These are phyloP conservation scores for Alaudala cheleensis DNA, from an alignment of 2,113 vertebrate species.

Conservation along the genomic window DNA sequence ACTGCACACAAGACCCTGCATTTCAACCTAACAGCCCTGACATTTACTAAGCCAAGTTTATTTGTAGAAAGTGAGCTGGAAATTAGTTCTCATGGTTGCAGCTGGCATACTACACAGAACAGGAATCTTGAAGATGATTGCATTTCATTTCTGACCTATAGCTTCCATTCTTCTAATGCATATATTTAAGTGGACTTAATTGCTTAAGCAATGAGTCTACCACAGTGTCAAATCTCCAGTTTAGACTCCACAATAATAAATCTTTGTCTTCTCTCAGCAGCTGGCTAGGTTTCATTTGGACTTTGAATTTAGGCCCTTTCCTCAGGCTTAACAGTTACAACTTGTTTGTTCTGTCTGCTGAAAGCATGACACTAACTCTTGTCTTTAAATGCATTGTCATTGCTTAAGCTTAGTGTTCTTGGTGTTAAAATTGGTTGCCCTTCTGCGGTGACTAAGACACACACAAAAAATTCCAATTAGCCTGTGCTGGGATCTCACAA, in stretches of 20 bases:
- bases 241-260: constrained; percentile 45
- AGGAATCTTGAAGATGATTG: neutral
- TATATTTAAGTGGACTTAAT: constrained; percentile 42
- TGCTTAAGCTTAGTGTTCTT: constrained; percentile 14
- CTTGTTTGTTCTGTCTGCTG: constrained; percentile 35
- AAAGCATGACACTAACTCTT: constrained; percentile 23
- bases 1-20: neutral
- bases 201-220: neutral
- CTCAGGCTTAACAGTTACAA: constrained; percentile 37
- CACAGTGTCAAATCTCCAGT: constrained; percentile 13
- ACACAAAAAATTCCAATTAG: neutral
- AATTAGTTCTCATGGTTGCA: constrained; percentile 15
- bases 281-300: neutral
- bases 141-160: constrained; percentile 20
- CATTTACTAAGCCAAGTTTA: constrained; percentile 52
- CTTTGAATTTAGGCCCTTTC: constrained; percentile 52
- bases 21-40: neutral
- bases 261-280: constrained; percentile 48
- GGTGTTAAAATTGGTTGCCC: neutral
- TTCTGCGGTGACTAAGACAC: neutral
- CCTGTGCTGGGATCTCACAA: neutral
- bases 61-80: constrained; percentile 47
- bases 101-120: neutral
- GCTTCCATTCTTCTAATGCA: neutral
- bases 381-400: neutral